Conservation (phyloP, 1,140 invertebrate genomes). For the Trigoniulus corallinus region DNA sequence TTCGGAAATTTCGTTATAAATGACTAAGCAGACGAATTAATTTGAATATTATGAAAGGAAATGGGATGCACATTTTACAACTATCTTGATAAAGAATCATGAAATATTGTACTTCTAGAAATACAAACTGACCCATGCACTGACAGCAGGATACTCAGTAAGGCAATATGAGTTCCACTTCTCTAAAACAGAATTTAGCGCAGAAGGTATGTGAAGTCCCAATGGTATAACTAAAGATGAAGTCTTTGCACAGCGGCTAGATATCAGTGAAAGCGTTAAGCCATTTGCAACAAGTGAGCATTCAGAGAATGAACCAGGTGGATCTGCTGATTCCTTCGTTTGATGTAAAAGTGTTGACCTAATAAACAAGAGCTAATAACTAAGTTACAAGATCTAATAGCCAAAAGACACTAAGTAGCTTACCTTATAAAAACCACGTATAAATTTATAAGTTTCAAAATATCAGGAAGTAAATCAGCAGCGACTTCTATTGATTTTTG, state of each 20-base stretch:
- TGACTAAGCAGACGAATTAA: too few species aligned
- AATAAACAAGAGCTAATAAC: constrained; percentile 9
- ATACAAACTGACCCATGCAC: constrained; percentile 27
- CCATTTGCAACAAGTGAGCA: constrained; percentile 26
- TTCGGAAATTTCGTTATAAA: too few species aligned
- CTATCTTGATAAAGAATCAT: too few species aligned
- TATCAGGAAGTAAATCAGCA: not conserved
- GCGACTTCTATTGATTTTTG: not conserved
- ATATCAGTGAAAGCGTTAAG: constrained; percentile 39
- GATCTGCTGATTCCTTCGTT: constrained; percentile 31
- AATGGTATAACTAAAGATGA: constrained; percentile 30
- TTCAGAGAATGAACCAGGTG: constrained; percentile 15
- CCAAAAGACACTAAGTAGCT: constrained; percentile 11
- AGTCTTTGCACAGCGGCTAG: constrained; percentile 31
- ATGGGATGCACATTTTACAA: too few species aligned
- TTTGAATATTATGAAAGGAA: too few species aligned
- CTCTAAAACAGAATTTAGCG: constrained; percentile 32
- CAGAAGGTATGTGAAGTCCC: constrained; percentile 22
- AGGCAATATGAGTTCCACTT: constrained; percentile 40
- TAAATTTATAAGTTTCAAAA: not conserved
- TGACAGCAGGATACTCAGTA: constrained; percentile 30
- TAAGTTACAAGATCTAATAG: constrained; percentile 2
- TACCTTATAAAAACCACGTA: not conserved
- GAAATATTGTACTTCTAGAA: too few species aligned
- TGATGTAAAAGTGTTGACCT: constrained; percentile 36